A percentile compares a stretch with the other conserved stretches of the same genome.
Evolutionary conservation across 2,888 invertebrate genomes (phyloP).

Genomic region (Metacarcinus magister): DNA sequence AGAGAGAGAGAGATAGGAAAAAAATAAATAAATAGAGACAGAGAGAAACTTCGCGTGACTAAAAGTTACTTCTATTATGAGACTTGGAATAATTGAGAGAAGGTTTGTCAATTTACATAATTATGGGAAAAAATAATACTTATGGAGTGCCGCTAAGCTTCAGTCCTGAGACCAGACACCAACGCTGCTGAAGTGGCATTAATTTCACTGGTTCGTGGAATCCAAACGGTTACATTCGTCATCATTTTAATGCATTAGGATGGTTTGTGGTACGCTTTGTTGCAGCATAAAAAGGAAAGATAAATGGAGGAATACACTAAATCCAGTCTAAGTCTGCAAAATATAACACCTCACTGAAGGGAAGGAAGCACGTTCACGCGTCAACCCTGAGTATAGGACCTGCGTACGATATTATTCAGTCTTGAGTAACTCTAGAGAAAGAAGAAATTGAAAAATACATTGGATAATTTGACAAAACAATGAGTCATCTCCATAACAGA

Average conservation of each 20-base stretch:
- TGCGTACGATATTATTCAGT: no score
- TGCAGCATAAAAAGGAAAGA: not conserved
- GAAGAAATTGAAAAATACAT: no score
- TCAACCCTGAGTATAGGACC: not conserved
- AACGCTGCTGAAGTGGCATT: not conserved
- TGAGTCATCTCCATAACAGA: not conserved
- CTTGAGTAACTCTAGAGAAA: no score
- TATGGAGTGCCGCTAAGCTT: not conserved
- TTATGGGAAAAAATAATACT: not conserved
- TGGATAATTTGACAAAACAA: no score
- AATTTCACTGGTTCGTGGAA: not conserved
- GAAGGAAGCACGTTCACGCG: not conserved
- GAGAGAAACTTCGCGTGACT: not conserved
- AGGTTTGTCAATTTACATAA: slow-evolving; percentile 15
- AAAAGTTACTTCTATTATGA: not conserved
- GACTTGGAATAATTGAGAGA: not conserved
- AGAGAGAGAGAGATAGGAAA: no score
- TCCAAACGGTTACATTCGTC: not conserved
- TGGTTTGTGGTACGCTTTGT: not conserved
- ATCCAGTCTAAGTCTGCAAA: not conserved
- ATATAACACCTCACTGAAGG: not conserved
- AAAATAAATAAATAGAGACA: not conserved
- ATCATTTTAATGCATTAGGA: not conserved
- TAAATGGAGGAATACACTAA: not conserved
- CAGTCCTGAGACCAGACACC: not conserved